A percentile compares a stretch with the other conserved stretches of the same genome.
Conservation (phyloP, 53 echinoderm and acorn worm genomes). For the Henricia sp. region DNA sequence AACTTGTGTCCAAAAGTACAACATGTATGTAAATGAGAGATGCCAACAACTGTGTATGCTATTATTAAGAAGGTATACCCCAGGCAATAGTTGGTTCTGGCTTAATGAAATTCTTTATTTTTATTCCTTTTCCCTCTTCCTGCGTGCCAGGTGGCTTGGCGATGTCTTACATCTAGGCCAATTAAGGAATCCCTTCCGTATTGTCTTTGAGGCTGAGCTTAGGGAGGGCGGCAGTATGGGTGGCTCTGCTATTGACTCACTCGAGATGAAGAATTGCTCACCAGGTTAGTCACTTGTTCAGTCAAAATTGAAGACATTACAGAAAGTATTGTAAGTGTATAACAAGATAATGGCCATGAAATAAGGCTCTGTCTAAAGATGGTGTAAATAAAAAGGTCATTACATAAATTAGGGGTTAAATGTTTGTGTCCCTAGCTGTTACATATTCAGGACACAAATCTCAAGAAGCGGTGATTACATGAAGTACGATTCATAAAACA, state of each 20-base stretch:
- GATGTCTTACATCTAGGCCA: slow-evolving; percentile 57
- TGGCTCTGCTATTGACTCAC: slow-evolving; percentile 47
- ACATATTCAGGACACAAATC: too few species aligned
- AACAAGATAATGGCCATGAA: not conserved
- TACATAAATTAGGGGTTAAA: too few species aligned
- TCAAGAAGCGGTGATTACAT: too few species aligned
- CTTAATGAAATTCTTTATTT: too few species aligned
- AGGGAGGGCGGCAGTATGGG: slow-evolving; percentile 1
- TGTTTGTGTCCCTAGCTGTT: too few species aligned
- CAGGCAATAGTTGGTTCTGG: too few species aligned
- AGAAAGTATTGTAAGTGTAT: not conserved
- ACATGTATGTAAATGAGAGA: too few species aligned
- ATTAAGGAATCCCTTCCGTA: slow-evolving; percentile 54
- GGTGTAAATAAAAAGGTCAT: not conserved
- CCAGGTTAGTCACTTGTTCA: slow-evolving; percentile 65
- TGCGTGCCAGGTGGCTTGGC: slow-evolving; percentile 57
- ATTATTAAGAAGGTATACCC: too few species aligned
- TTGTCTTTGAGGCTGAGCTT: slow-evolving; percentile 53
- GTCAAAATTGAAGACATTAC: not conserved
- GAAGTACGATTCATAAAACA: too few species aligned
- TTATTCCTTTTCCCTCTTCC: slow-evolving; percentile 3
- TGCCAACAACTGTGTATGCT: too few species aligned
- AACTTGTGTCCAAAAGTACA: too few species aligned
- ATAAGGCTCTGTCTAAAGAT: too few species aligned
- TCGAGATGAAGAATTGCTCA: slow-evolving; percentile 53